These are phyloP conservation scores for Eurytoma californica DNA, from an alignment of 2,888 invertebrate genomes.

Conservation along the genomic window DNA sequence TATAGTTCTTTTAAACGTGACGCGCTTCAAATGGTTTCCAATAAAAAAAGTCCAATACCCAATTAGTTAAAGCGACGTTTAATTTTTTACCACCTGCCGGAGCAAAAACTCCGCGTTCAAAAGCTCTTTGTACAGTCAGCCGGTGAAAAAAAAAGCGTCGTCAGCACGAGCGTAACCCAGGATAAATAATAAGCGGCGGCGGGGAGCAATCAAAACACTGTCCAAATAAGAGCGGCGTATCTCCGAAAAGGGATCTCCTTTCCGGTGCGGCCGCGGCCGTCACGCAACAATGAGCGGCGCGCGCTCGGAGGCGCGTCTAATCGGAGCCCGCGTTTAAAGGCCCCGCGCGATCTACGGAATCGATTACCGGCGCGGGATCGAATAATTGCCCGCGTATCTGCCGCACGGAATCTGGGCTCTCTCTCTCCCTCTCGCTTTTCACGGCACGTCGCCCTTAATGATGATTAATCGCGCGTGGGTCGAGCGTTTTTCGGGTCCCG, in stretches of 20 bases:
- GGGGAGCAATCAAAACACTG: conserved; percentile 11
- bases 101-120: neutral
- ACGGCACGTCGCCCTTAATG: conserved; percentile 48
- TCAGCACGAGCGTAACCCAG: neutral
- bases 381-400: conserved; percentile 39
- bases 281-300: neutral
- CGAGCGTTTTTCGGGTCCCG: conserved; percentile 17
- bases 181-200: conserved; percentile 24
- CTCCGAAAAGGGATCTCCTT: conserved; percentile 4
- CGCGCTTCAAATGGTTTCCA: too few relatives aligned
- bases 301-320: conserved; percentile 1
- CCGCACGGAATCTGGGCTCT: neutral
- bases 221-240: conserved; percentile 11
- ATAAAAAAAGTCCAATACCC: neutral
- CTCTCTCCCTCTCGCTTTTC: conserved; percentile 16
- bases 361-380: conserved; percentile 44
- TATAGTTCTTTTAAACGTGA: neutral
- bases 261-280: neutral
- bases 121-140: neutral
- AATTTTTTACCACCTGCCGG: neutral
- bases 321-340: conserved; percentile 8
- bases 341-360: conserved; percentile 41
- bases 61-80: conserved; percentile 4
- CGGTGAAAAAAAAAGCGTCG: neutral
- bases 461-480: conserved; percentile 53